Evolutionary conservation across 1,140 invertebrate species (phyloP), one percentile per base, ranked within the genome.

Genomic region (Trissolcus basalis): DNA sequence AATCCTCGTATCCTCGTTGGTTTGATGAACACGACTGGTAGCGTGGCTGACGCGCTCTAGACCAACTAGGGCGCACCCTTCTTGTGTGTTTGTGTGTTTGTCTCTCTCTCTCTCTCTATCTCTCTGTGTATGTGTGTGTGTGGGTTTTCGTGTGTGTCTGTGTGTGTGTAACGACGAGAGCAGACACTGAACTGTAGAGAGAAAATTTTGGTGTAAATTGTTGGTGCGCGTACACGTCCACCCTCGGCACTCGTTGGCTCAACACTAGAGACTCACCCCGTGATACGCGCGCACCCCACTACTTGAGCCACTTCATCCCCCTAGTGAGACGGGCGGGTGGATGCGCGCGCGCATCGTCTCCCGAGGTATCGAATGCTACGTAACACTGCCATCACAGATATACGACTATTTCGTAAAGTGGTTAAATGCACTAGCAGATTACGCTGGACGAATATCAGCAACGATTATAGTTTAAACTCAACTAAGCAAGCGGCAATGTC

Each of bases 391-490:
- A n/a, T 39, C 36, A 74, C 78, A 87, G 79, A 86, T 85, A 84
- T 84, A 87, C 85, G 82, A 80, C 80, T 84, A 82, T 85, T 86
- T 86, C 83, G 77, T 85, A 87, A 86, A 86, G 83, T 86, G 85
- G 82, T 87, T 86, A 87, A 87, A 88, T 87, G 83, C 85, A 86
- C 87, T 85, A 80, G 80, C 82, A 85, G 83, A 87, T 86, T 86
- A 85, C 80, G 80, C 74, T 75, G 61, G 74, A 77, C 78, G 74
- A 80, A 80, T 80, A 80, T 77, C 78, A 75, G 70, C 61, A 58
- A 33, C 67, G 71, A 78, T 78, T 74, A 78, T 75, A 68, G 61
- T 74, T 71, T 64, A 59, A 6, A 73, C 53, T 58, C 55, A 47
- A 55, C 55, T 75, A 71, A 74, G 70, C 55, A 71, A 61, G 43